These are phyloP conservation scores for Rhabdornis inornatus DNA, from an alignment of 2,113 vertebrate genomes.

Conservation along the genomic window DNA sequence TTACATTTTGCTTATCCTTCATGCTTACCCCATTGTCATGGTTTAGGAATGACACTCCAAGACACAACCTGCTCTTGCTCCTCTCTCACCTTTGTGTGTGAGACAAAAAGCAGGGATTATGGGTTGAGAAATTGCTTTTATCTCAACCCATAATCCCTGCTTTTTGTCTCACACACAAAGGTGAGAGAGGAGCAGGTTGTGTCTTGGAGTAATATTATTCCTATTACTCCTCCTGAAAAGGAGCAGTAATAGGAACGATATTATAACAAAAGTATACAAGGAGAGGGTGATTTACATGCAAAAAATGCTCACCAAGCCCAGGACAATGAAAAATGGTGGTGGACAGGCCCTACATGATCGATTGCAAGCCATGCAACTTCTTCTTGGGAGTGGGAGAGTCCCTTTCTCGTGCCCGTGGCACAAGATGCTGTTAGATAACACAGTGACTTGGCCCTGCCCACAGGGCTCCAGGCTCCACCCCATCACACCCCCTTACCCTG, in stretches of 20 bases:
- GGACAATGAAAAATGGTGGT: not conserved
- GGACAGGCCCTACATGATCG: not conserved
- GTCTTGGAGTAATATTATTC: not conserved
- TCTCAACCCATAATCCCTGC: not conserved
- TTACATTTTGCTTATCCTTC: not conserved
- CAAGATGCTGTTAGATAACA: not conserved
- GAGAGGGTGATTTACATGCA: not conserved
- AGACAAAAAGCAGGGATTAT: not conserved
- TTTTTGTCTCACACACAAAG: not conserved
- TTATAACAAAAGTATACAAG: not conserved
- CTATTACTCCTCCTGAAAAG: too few relatives aligned
- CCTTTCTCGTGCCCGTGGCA: not conserved
- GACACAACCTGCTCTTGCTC: too few relatives aligned
- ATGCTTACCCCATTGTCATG: not conserved
- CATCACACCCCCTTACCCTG: not conserved
- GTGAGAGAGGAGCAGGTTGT: not conserved
- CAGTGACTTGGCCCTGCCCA: not conserved
- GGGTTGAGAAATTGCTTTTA: too few relatives aligned
- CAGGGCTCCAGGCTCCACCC: fast-evolving
- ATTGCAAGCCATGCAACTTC: not conserved
- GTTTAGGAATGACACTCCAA: not conserved
- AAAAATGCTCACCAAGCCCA: not conserved
- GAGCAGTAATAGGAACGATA: not conserved
- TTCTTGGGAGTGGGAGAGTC: not conserved
- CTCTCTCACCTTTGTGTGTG: not conserved